Evolutionary conservation across 2,888 invertebrate genomes (phyloP).

Genomic region (Hyppa rectilinea): DNA sequence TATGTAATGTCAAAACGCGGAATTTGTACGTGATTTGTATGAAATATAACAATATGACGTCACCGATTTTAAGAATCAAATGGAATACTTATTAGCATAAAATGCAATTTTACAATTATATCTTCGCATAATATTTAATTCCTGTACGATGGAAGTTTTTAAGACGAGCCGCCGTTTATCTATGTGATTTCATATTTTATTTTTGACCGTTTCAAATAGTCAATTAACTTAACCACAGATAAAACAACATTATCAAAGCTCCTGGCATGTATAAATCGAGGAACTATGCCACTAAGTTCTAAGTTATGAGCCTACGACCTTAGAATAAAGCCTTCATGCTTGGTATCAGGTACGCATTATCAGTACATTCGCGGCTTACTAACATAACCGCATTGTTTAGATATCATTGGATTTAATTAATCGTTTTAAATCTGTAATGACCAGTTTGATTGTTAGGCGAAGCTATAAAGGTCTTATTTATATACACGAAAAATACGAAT

Average conservation of each 20-base stretch:
- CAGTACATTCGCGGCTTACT: constrained; percentile 33
- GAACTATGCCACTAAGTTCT: constrained; percentile 36
- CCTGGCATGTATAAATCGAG: constrained; percentile 7
- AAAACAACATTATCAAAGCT: background rate
- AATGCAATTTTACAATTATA: too few species aligned
- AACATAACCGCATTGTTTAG: constrained; percentile 53
- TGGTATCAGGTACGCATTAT: constrained; percentile 39
- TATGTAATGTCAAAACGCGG: too few species aligned
- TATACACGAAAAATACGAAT: too few species aligned
- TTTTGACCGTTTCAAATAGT: too few species aligned
- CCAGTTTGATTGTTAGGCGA: background rate
- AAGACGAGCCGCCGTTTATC: too few species aligned
- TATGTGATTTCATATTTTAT: too few species aligned
- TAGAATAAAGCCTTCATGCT: constrained; percentile 44
- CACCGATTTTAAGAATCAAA: too few species aligned
- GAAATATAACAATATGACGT: too few species aligned
- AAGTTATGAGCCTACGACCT: constrained; percentile 41
- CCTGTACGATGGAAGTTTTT: too few species aligned
- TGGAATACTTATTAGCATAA: too few species aligned
- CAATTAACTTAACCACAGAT: background rate
- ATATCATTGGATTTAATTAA: constrained; percentile 31
- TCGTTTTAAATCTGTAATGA: background rate
- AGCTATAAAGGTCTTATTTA: background rate
- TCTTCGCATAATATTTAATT: too few species aligned
- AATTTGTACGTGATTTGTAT: too few species aligned